Conservation (phyloP, 2,113 vertebrate species). For the Gambusia affinis region DNA sequence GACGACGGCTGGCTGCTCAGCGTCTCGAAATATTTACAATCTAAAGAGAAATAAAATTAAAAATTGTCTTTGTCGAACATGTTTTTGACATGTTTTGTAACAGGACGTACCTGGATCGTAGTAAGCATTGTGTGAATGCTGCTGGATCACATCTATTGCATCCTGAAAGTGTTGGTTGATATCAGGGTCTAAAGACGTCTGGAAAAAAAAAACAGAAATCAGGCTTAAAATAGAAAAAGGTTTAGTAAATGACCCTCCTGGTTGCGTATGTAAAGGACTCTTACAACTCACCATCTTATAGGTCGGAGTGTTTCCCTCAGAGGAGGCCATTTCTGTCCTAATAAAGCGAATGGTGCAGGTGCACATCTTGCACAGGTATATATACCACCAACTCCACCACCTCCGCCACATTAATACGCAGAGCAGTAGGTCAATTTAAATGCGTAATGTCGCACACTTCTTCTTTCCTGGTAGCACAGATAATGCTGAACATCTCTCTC, state of each 20-base stretch:
- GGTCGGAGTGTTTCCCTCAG: conserved; percentile 42
- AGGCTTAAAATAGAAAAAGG: neutral
- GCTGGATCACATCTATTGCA: conserved; percentile 91
- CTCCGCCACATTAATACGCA: conserved; percentile 40
- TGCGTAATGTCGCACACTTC: conserved; percentile 75
- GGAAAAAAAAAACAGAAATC: conserved; percentile 15
- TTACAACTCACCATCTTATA: conserved; percentile 77
- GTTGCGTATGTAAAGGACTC: neutral
- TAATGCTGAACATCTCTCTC: conserved; percentile 56
- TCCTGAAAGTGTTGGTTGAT: conserved; percentile 91
- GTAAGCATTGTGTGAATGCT: conserved; percentile 83
- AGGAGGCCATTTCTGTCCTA: conserved; percentile 42
- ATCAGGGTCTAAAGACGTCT: conserved; percentile 86
- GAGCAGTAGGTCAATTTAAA: conserved; percentile 72
- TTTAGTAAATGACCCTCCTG: neutral
- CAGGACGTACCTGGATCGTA: conserved; percentile 69
- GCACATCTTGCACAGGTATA: conserved; percentile 57
- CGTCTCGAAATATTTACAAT: conserved; percentile 82
- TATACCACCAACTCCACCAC: conserved; percentile 65
- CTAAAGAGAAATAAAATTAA: conserved; percentile 53
- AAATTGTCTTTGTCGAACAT: no score
- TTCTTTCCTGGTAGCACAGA: conserved; percentile 77
- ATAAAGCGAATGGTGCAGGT: conserved; percentile 42
- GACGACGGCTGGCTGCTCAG: conserved; percentile 77
- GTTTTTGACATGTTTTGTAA: neutral